Percentiles rank a stretch among this genome's conserved stretches.
Conservation (phyloP, 64 coral and sea anemone genomes). For the Montipora sp. region DNA sequence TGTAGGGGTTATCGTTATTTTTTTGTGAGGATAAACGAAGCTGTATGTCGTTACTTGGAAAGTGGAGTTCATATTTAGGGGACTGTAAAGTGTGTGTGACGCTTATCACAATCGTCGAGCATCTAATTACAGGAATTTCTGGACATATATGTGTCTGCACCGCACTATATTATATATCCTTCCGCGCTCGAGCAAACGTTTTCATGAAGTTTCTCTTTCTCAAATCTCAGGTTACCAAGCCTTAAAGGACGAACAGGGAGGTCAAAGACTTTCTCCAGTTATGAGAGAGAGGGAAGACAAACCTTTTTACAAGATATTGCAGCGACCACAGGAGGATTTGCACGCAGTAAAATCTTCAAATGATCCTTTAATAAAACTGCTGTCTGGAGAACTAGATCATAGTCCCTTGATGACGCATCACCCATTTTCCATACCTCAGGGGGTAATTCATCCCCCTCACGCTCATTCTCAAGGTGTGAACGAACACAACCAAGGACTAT, state of each 20-base stretch:
- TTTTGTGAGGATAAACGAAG: too few relatives aligned
- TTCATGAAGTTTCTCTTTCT: background rate
- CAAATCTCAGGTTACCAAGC: slow-evolving; percentile 15
- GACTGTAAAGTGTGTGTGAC: too few relatives aligned
- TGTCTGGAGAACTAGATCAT: background rate
- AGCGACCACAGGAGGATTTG: background rate
- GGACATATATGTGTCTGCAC: too few relatives aligned
- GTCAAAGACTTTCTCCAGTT: slow-evolving; percentile 2
- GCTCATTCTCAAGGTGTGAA: background rate
- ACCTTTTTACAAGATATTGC: slow-evolving; percentile 32
- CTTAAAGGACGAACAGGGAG: background rate
- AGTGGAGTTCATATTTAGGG: too few relatives aligned
- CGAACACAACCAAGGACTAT: background rate
- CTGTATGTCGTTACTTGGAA: too few relatives aligned
- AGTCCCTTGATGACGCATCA: background rate
- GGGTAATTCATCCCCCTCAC: background rate
- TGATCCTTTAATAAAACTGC: background rate
- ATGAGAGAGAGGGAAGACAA: background rate
- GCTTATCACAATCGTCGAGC: too few relatives aligned
- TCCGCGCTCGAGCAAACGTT: background rate
- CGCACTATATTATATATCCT: too few relatives aligned
- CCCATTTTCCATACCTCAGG: background rate
- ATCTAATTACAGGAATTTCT: too few relatives aligned
- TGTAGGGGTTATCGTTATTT: too few relatives aligned
- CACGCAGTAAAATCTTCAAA: background rate